Evolutionary conservation across 2,888 invertebrate genomes (phyloP), one percentile per base, ranked within the genome.

Genomic region (Eueremaeus valkanovi): DNA sequence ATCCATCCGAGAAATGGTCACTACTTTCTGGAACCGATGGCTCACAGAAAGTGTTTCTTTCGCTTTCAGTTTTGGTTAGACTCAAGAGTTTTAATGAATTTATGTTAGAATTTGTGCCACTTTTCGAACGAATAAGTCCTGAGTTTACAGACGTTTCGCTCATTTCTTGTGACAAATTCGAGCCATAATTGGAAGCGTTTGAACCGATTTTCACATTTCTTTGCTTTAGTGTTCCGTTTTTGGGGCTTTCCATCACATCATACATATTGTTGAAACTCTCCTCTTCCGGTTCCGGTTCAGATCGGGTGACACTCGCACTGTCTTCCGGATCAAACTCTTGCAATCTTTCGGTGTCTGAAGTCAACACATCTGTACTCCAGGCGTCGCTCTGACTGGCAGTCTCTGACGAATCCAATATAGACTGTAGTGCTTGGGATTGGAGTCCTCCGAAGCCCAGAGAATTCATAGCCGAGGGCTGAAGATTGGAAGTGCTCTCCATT

Each of bases 311-410:
- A 80, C 88, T 89, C 0, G 86, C 87, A 16, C 81, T 80, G 80
- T 89, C 89, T 80, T 89, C 89, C 29, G 88, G 89, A 81, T 90
- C 90, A 78, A 91, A 90, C 86, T 96, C 95, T 0, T 92, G 92
- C 81, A 95, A 87, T 76, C 95, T 88, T 81, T 94, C 93, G 27
- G 94, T 94, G 83, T 96, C 96, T 1, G 94, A 95, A 0, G 92
- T 91, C 66, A 95, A 85, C 21, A 97, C 97, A 84, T 98, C 97
- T 76, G 95, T 96, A 81, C 95, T 95, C 98, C 98, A 98, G 0
- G 95, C 95, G 84, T 98, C 97, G 80, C 95, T 95, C 27, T 95
- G 93, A 76, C 79, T 79, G 13, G 79, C 79, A 1, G 96, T 94
- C 82, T 96, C 95, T 0, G 92, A 91, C 21, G 90, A 88, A 83